These are phyloP conservation scores for Drosophila anomelani DNA, from an alignment of 2,888 invertebrate genomes.

Conservation along the genomic window DNA sequence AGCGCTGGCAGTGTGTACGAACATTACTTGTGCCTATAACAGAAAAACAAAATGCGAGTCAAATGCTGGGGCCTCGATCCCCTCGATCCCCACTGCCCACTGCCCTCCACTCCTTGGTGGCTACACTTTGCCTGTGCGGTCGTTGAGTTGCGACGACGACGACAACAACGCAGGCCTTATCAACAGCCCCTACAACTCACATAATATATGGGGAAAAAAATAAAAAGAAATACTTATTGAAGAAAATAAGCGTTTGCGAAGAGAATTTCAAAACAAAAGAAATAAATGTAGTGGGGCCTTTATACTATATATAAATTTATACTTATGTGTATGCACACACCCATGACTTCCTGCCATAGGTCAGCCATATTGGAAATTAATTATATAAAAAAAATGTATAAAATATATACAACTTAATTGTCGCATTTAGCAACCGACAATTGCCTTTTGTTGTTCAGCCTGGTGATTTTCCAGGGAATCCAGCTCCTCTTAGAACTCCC, in stretches of 20 bases:
- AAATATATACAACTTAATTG: conserved; percentile 13
- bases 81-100: conserved; percentile 4
- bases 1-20: conserved; percentile 7
- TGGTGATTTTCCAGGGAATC: conserved; percentile 43
- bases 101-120: conserved; percentile 27
- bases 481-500: not conserved
- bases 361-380: conserved; percentile 51
- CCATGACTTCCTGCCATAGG: conserved; percentile 48
- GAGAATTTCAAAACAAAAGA: conserved; percentile 77
- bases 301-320: conserved; percentile 27
- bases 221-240: conserved; percentile 41
- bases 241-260: conserved; percentile 44
- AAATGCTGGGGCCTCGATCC: conserved; percentile 29
- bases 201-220: conserved; percentile 50
- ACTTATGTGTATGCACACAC: conserved; percentile 3
- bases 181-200: conserved; percentile 66
- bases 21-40: conserved; percentile 18
- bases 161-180: conserved; percentile 64
- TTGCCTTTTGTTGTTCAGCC: conserved; percentile 30
- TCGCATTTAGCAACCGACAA: conserved; percentile 17
- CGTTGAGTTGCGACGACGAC: conserved; percentile 43
- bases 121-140: conserved; percentile 40
- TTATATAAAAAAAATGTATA: conserved; percentile 26
- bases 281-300: conserved; percentile 46
- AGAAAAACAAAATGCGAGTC: conserved; percentile 52